Evolutionary conservation across 2,113 vertebrate genomes (phyloP), one percentile per base, ranked within the genome.

Genomic region (Odobenus rosmarus): DNA sequence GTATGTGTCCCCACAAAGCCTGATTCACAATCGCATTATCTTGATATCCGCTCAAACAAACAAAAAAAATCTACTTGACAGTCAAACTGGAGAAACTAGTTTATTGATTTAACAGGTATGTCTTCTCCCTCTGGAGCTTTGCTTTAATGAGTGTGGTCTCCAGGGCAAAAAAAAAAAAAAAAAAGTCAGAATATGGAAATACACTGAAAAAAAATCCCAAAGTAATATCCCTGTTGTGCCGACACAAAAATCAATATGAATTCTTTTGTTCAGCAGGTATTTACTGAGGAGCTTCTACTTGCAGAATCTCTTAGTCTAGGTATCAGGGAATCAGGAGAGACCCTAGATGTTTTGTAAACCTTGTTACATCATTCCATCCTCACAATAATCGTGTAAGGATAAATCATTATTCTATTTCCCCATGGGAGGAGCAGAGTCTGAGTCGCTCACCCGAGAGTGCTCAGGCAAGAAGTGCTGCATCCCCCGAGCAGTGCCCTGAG

Each of bases 81-180:
- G 93, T 51, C 90, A 51, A 77, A 71, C 51, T 85, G 26, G 10
- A 86, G 24, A 69, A 64, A 55, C 0, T 1, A 91, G 46, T 88
- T 51, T 55, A 51, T 42, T 84, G 55, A 74, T 94, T 90, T 31
- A 84, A n/a, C 61, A 93, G 69, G 49, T 74, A 28, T 21, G 5
- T 72, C 74, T 84, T 90, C 39, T 87, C 62, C 46, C 91, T 71
- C n/a, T 64, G 55, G 95, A 95, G n/a, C 23, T n/a, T 23, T 62
- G 28, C 11, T 84, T 81, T 26, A 74, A 23, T 26, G 36, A 18
- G 57, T 33, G 26, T 69, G 26, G 8, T 61, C 42, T 49, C 69
- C 13, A 53, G 36, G 8, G 55, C 19, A n/a, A 53, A 69, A 67
- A 59, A 53, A 31, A 21, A 24, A 55, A 28, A 77, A 53, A 53